Evolutionary conservation across 2,888 invertebrate genomes (phyloP).

Genomic region (Homarus gammarus): DNA sequence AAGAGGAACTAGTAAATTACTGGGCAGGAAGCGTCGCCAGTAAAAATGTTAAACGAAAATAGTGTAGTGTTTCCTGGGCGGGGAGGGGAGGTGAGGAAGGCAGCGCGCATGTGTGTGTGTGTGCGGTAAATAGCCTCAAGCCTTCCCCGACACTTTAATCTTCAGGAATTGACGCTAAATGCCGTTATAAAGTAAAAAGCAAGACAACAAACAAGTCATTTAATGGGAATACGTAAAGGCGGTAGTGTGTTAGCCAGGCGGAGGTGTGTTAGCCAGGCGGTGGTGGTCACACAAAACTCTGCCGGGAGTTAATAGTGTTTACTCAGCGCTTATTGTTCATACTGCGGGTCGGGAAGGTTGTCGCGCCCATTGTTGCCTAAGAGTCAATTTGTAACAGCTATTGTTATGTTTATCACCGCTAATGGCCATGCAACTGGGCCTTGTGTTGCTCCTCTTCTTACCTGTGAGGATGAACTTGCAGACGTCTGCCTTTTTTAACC

Average conservation of each 20-base stretch:
- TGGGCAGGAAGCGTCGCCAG: constrained; percentile 10
- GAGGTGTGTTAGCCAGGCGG: too few relatives aligned
- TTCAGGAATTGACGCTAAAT: constrained; percentile 12
- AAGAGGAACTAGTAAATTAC: constrained; percentile 18
- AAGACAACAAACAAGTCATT: background rate
- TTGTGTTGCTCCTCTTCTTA: background rate
- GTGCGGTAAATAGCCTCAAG: background rate
- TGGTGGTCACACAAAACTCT: too few relatives aligned
- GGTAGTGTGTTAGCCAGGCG: too few relatives aligned
- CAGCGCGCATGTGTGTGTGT: constrained; percentile 13
- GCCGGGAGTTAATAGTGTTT: too few relatives aligned
- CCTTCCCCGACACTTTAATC: background rate
- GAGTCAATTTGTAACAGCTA: constrained; percentile 12
- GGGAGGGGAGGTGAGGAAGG: background rate
- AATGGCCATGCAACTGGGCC: background rate
- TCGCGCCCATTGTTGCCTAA: background rate
- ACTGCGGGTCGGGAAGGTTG: background rate
- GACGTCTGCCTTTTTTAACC: background rate
- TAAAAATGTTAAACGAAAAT: constrained; percentile 22
- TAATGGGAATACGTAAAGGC: background rate
- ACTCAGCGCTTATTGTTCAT: too few relatives aligned
- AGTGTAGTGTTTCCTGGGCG: constrained; percentile 34
- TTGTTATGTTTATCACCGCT: constrained; percentile 10
- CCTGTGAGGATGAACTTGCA: background rate
- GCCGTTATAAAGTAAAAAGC: background rate